Evolutionary conservation across 1,140 invertebrate genomes (phyloP).

Genomic region (Dinoponera quadriceps): DNA sequence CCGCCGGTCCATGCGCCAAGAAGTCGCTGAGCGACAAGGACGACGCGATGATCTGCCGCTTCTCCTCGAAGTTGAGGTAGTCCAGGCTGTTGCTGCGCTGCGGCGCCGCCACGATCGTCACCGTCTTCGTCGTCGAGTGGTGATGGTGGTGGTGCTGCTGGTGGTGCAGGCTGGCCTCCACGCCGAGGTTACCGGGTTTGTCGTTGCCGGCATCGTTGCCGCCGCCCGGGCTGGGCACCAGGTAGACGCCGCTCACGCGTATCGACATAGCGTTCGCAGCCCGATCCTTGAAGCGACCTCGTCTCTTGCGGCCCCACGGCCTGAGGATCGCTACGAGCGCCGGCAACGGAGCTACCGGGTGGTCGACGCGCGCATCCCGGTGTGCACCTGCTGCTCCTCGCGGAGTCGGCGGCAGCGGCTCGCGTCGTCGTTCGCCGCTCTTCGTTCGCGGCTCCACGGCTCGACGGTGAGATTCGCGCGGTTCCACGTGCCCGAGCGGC

Average conservation of each 20-base stretch:
- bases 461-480: conserved; percentile 59
- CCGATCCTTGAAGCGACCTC: conserved; percentile 64
- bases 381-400: conserved; percentile 55
- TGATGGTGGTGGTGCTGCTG: conserved; percentile 82
- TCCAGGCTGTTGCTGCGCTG: conserved; percentile 94
- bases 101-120: conserved; percentile 88
- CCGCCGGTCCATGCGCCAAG: conserved; percentile 89
- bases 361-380: conserved; percentile 65
- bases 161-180: conserved; percentile 70
- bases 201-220: conserved; percentile 75
- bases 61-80: conserved; percentile 96
- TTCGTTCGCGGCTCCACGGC: conserved; percentile 71
- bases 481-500: conserved; percentile 20
- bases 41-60: conserved; percentile 94
- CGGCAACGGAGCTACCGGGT: conserved; percentile 72
- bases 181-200: conserved; percentile 63
- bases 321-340: conserved; percentile 72
- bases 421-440: conserved; percentile 69
- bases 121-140: conserved; percentile 86
- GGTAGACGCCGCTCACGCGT: conserved; percentile 83
- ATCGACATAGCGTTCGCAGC: conserved; percentile 80
- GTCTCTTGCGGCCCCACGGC: conserved; percentile 68
- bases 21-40: conserved; percentile 94
- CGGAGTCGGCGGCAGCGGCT: conserved; percentile 61
- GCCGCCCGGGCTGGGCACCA: conserved; percentile 78